Percentiles rank a stretch among this genome's conserved stretches.
phyloP scores from a whole-genome alignment of 2,888 invertebrate genomes.

The Pheosia tremula region DNA sequence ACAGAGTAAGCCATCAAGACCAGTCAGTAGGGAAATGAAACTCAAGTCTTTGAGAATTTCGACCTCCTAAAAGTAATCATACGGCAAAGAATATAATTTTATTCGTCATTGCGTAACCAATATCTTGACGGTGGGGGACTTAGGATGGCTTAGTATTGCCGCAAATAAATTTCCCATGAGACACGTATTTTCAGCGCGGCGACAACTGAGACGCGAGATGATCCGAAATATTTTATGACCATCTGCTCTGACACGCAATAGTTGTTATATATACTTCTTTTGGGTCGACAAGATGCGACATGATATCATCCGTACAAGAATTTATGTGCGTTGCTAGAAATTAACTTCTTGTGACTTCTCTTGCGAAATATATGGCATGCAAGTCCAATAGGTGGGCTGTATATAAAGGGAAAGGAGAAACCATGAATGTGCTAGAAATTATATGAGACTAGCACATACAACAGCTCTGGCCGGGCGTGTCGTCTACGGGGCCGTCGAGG shows the following conservation, averaged over 20 bases:
- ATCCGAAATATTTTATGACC: constrained; percentile 65
- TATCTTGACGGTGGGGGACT: neutral
- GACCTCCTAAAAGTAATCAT: neutral
- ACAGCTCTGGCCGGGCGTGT: too few relatives aligned
- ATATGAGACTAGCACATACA: too few relatives aligned
- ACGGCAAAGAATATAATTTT: neutral
- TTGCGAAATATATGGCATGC: too few relatives aligned
- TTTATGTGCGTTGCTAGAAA: neutral
- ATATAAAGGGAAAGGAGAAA: too few relatives aligned
- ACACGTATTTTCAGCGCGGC: constrained; percentile 65
- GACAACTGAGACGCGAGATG: constrained; percentile 57
- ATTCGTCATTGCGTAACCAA: neutral
- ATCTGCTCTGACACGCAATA: constrained; percentile 34
- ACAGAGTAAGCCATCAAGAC: too few relatives aligned
- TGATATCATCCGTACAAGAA: neutral
- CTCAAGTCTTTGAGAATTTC: neutral
- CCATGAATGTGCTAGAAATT: too few relatives aligned
- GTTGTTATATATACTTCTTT: constrained; percentile 43
- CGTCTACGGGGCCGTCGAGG: neutral
- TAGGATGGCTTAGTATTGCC: constrained; percentile 56
- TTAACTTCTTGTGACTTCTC: too few relatives aligned
- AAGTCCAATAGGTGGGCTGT: too few relatives aligned
- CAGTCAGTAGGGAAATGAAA: too few relatives aligned
- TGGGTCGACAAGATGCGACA: neutral
- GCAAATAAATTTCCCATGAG: constrained; percentile 79